These are phyloP conservation scores for Leptobrachium ailaonicum DNA, from an alignment of 2,113 vertebrate species.

Conservation along the genomic window DNA sequence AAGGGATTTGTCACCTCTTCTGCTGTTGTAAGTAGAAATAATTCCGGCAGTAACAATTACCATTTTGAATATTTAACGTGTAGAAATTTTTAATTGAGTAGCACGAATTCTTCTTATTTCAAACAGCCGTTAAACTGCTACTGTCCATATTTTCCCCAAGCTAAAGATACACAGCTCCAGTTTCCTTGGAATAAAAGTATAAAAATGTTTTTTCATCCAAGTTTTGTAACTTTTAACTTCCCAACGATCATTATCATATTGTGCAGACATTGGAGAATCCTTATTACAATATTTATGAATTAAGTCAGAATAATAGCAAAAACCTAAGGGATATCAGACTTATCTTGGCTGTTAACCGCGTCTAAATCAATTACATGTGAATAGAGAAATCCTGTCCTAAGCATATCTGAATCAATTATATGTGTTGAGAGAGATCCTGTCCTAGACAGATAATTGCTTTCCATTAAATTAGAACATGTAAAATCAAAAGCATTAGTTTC, in stretches of 20 bases:
- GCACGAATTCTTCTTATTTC: too few relatives aligned
- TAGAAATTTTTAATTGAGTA: too few relatives aligned
- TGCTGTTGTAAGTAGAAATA: too few relatives aligned
- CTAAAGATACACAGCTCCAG: too few relatives aligned
- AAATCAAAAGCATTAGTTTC: not conserved
- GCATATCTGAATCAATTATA: not conserved
- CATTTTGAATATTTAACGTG: too few relatives aligned
- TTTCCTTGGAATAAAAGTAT: not conserved
- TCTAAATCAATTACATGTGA: not conserved
- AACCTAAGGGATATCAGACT: not conserved
- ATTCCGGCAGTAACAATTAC: too few relatives aligned
- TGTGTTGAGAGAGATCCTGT: not conserved
- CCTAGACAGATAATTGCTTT: not conserved
- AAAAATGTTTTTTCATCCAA: not conserved
- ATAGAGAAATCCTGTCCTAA: not conserved
- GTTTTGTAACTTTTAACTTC: not conserved
- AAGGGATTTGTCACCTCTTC: too few relatives aligned
- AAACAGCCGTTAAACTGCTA: too few relatives aligned
- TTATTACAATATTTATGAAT: not conserved
- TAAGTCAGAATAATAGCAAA: not conserved
- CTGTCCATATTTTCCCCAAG: too few relatives aligned
- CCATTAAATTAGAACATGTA: not conserved
- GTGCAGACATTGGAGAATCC: not conserved
- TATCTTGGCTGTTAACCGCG: not conserved
- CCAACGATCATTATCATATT: not conserved